Evolutionary conservation across 2,888 invertebrate species (phyloP), one percentile per base, ranked within the genome.

Genomic region (Spilosoma lubricipeda): DNA sequence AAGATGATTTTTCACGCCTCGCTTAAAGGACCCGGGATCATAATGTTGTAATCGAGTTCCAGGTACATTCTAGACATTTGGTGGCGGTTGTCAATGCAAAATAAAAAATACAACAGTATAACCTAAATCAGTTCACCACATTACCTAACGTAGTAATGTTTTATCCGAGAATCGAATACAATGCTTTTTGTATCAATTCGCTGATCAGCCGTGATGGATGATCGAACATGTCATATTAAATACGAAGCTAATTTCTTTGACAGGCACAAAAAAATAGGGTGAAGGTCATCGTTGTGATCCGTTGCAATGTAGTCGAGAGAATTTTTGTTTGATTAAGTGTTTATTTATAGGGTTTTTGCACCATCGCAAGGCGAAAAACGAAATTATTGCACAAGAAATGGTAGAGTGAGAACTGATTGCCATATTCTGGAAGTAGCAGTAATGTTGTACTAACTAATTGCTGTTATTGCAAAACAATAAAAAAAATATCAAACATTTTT

Each of bases 201-300:
- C 75, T 81, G 83, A 85, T 82, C 85, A 81, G 77, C 71, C 71
- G 67, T 87, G 87, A 88, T 87, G 82, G 85, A 87, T 87, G 83
- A 82, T 74, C 77, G 77, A 70, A 64, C 79, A 71, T 75, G 80
- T 75, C 77, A 72, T 69, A 56, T 23, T 48, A 66, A 73, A 74
- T 73, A 71, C 63, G 7, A 15, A 65, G 67, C 42, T 73, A 70
- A 73, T 78, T 80, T 72, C 36, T 70, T 70, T 73, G 71, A n/a
- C 67, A 71, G 70, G 20, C 23, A 68, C 64, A 67, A 70, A 63
- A n/a, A 71, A 72, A 72, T 74, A 33, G 42, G 73, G 68, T 73
- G 52, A 76, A 76, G 76, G 76, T 70, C 48, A 11, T 13, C 36
- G n/a, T 63, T 69, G 42, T 48, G 20, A 33, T 36, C 18, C 69